Percentiles rank a stretch among this genome's conserved stretches.
Conservation (phyloP, 2,113 vertebrate species). For the Beaufortia kweichowensis region DNA sequence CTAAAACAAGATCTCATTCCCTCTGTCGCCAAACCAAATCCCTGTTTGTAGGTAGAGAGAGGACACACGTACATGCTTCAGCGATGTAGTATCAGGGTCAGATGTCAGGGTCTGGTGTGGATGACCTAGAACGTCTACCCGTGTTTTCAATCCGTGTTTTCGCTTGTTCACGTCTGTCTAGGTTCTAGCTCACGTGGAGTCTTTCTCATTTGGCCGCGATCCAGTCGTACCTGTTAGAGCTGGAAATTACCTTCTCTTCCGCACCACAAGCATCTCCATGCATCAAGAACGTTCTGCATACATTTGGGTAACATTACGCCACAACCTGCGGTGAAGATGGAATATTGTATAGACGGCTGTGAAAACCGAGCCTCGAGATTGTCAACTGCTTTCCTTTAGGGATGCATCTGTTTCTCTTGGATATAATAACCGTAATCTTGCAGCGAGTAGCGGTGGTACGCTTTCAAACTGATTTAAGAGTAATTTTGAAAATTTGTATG, state of each 20-base stretch:
- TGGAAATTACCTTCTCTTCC: conserved; percentile 70
- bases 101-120: conserved; percentile 16
- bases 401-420: conserved; percentile 4
- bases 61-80: background rate
- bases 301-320: conserved; percentile 67
- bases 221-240: conserved; percentile 75
- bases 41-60: conserved; percentile 37
- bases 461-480: conserved; percentile 4
- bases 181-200: conserved; percentile 30
- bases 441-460: background rate
- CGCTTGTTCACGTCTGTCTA: conserved; percentile 38
- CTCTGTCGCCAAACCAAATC: conserved; percentile 48
- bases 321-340: conserved; percentile 37
- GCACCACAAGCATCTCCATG: conserved; percentile 58
- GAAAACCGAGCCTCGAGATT: conserved; percentile 7
- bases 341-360: conserved; percentile 26
- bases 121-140: conserved; percentile 38
- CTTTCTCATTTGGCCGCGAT: conserved; percentile 41
- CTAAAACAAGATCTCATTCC: conserved; percentile 61
- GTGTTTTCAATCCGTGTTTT: conserved; percentile 28
- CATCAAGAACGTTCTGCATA: conserved; percentile 60
- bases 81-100: background rate
- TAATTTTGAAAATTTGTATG: background rate
- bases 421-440: too few relatives aligned
- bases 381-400: background rate